Evolutionary conservation across 2,888 invertebrate genomes (phyloP), one percentile per base, ranked within the genome.

Genomic region (Theristus sp.): DNA sequence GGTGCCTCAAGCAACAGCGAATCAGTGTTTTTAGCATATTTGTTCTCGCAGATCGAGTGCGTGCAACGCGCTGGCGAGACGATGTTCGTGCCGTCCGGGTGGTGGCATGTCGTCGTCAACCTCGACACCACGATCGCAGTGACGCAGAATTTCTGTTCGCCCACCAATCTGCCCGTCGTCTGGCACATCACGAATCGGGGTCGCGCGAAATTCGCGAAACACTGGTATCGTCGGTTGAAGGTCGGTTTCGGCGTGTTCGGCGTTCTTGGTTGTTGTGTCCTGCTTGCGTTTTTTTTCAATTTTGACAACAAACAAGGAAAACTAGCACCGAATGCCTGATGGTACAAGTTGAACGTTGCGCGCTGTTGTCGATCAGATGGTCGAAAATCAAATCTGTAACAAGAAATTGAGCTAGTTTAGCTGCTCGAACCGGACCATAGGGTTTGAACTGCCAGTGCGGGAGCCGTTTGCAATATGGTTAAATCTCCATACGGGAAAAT

Each of bases 51-150:
- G 82, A 82, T 93, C 65, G 94, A 96, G 79, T 87, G 94, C 68
- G 79, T 96, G 2, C 96, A 96, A 75, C 82, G 84, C 2, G 22
- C 56, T 6, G 31, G 56, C 31, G 56, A 56, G 31, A 29, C 25
- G n/a, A 31, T 56, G 56, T 56, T 56, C 25, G 56, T 56, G 13
- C 56, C 56, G 10, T 13, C n/a, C 25, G 98, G 98, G 17, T 98
- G 96, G 96, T 98, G 98, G 98, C 98, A 98, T 75, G 98, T 99
- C 26, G 98, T 99, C 22, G 80, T 98, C 31, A 98, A 98, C 77
- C 78, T 98, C 64, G 93, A 94, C 71, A 84, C 86, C 65, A 96
- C 98, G 0, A 84, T 98, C 56, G 98, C 98, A 20, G 87, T 98
- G 24, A 98, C 98, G 0, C 98, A 98, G 75, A 98, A 98, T 77